Evolutionary conservation across 2,888 invertebrate genomes (phyloP), one percentile per base, ranked within the genome.

Genomic region (Spisula subtruncata): DNA sequence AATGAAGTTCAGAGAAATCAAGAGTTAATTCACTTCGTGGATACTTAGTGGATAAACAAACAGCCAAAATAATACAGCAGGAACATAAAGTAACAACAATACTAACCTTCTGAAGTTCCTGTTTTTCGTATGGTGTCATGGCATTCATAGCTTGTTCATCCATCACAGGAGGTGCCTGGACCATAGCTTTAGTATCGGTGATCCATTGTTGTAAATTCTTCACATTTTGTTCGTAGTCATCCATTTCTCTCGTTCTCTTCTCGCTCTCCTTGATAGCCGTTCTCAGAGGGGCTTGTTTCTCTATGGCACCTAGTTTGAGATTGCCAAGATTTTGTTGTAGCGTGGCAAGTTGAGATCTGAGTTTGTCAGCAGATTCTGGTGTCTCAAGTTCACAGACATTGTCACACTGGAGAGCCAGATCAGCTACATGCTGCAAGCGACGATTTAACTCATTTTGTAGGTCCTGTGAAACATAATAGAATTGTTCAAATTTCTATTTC

Each of bases 401-500:
- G 85, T 96, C 96, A 93, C 96, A 96, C 90, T 95, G 95, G 10
- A 96, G 93, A 8, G 94, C 95, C 54, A 96, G 93, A 89, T 96
- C 96, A 12, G 96, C 95, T 51, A 96, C 93, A 87, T 94, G 92
- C 87, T 95, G 95, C 41, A 96, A 93, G 12, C 91, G 91, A 32
- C 90, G 91, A 86, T 94, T 95, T 48, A 96, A 85, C 81, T 96
- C 95, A 83, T 94, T 93, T 87, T 96, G 96, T 25, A 96, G 91
- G 35, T 93, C 93, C 96, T 96, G 91, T 0, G 25, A 83, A 75
- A 60, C 5, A 2, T n/a, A 60, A n/a, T 60, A 5, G 60, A 60
- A 18, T 60, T n/a, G 60, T 66, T n/a, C 6, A 66, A 6, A 66
- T n/a, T 25, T 0, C 10, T 25, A n/a, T 25, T 66, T 66, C 4